A percentile compares a stretch with the other conserved stretches of the same genome.
Evolutionary conservation across 2,797 vertebrate species (phyloP).

Genomic region (Simalia tracyae): DNA sequence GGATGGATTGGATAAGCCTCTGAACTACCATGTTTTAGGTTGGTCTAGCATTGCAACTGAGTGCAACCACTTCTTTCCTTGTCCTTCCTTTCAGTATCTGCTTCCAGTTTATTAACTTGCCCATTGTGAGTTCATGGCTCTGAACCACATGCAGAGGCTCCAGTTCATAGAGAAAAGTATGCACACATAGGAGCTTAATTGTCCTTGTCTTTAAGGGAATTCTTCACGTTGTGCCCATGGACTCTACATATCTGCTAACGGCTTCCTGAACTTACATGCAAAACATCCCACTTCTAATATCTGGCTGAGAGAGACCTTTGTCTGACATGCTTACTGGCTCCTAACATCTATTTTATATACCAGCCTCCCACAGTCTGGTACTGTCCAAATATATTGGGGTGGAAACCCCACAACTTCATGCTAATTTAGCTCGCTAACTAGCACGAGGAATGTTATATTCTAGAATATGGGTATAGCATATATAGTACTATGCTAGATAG

Average conservation of each 20-base stretch:
- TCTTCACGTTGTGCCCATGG: background rate
- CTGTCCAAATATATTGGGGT: background rate
- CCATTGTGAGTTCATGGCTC: background rate
- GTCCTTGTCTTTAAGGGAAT: background rate
- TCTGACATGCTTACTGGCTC: background rate
- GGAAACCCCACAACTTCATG: background rate
- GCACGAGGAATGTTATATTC: background rate
- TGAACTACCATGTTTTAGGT: no score
- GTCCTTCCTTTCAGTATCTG: background rate
- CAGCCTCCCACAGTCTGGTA: background rate
- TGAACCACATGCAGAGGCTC: background rate
- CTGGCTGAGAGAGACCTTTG: background rate
- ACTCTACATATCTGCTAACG: background rate
- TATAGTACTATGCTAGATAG: background rate
- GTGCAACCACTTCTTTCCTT: background rate
- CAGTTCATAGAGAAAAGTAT: background rate
- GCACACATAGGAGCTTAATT: background rate
- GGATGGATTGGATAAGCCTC: background rate
- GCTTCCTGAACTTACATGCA: background rate
- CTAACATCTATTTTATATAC: background rate
- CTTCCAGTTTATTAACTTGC: background rate
- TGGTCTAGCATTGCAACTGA: background rate
- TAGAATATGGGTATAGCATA: background rate
- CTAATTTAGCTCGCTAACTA: background rate
- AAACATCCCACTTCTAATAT: background rate